These are phyloP conservation scores for Vanacampus margaritifer DNA, from an alignment of 2,113 vertebrate species.

Conservation along the genomic window DNA sequence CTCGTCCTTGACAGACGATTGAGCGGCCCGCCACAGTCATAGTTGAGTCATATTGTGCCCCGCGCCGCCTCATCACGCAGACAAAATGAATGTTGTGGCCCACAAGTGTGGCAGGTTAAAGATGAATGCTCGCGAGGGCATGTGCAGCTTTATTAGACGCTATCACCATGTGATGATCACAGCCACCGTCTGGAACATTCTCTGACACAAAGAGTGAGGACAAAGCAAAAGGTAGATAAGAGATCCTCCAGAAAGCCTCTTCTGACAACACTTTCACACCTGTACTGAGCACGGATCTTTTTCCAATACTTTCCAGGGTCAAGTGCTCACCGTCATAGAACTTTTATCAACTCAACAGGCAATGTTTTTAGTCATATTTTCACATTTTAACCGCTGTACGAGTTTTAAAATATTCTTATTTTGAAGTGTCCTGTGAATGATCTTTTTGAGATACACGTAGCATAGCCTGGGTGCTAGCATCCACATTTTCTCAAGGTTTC, in stretches of 20 bases:
- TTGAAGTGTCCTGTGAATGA: too few species aligned
- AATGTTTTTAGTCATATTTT: not conserved
- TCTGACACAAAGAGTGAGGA: conserved; percentile 1
- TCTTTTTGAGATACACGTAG: too few species aligned
- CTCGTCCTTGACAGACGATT: conserved; percentile 33
- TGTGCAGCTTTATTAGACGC: conserved; percentile 13
- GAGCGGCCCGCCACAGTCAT: conserved; percentile 27
- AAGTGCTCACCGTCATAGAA: not conserved
- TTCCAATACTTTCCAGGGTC: not conserved
- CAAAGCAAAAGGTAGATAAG: not conserved
- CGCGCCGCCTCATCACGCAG: conserved; percentile 21
- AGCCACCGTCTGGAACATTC: not conserved
- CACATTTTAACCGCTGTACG: too few species aligned
- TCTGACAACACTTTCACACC: not conserved
- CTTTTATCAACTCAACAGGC: not conserved
- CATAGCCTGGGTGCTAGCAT: too few species aligned
- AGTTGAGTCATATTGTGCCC: conserved; percentile 34
- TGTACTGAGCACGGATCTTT: not conserved
- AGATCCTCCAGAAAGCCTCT: not conserved
- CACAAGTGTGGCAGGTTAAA: conserved; percentile 14
- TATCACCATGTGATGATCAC: conserved; percentile 4
- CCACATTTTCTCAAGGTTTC: too few species aligned
- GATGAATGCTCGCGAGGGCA: conserved; percentile 15
- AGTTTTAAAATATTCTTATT: too few species aligned
- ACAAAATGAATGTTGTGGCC: conserved; percentile 24